Evolutionary conservation across 2,113 vertebrate species (phyloP), one percentile per base, ranked within the genome.

Genomic region (Daubentonia madagascariensis): DNA sequence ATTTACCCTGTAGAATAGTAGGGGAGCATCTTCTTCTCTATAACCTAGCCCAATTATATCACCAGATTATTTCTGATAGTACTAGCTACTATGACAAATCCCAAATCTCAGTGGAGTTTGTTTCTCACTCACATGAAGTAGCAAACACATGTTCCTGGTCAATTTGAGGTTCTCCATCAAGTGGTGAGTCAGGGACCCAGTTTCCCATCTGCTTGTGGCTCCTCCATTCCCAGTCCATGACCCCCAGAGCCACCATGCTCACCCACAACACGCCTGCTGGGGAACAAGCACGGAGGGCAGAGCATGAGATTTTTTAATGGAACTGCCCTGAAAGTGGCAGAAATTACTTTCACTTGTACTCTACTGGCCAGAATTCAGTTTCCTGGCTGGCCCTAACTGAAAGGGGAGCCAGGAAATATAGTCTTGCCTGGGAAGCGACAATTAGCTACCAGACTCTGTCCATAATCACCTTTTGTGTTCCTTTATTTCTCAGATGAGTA

Each of bases 1-100:
- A 80, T 91, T 85, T 81, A 67, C 43, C 70, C 50, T 89, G 83
- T 40, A 89, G 54, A 63, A 88, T 61, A 35, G 48, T 10, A 25
- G 11, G 25, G 28, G n/a, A 70, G 16, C 79, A 18, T 11, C 48
- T 67, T 79, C 91, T 68, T n/a, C 23, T 80, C 70, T 30, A 37
- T 5, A n/a, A 45, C 13, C 28, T 1, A 72, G 32, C 45, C 70
- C 22, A 23, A 17, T 70, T 80, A 65, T 35, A 45, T 4, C 12
- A 30, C 50, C 45, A 65, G 17, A 57, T 54, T 45, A 7, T 85
- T 76, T 70, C 45, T 25, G 32, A 73, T 25, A 63, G 43, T 20
- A 37, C 17, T 8, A 40, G 20, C 11, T 73, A 37, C 32, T 81
- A 23, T 1, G 2, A 35, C 72, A 81, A 84, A 52, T 25, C 23